Base-by-base conservation (phyloP, 1,140 invertebrate genomes). In the Saccostrea echinata region DNA sequence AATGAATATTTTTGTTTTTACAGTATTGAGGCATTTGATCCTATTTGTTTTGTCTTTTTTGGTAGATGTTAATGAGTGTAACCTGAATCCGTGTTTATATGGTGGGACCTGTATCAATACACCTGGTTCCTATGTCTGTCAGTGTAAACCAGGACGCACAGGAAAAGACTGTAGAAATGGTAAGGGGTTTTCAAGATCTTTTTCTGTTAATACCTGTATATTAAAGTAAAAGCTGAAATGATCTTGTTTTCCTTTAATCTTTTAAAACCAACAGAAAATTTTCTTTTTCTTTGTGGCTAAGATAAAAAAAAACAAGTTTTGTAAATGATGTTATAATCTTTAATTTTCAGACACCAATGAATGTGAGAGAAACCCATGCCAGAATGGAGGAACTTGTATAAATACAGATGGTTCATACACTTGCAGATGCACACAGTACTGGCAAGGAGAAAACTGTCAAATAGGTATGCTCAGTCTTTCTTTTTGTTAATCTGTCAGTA, bases 401-500 rank as follows among this genome's bases (percentile, higher is more conserved):
- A 98, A 99, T 94, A 97, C 86, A 0, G 88, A 93, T 57, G 90
- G 89, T 6, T 88, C 84, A 27, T 94, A 93, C 88, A 88, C 71
- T 11, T 95, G 94, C 88, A 80, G 80, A n/a, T 99, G 99, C 95
- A 98, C 98, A 16, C 96, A 97, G 33, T 99, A 99, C 84, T 99
- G 99, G 92, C 97, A 97, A 30, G 99, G 99, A 21, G 99, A 99
- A 95, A 96, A 98, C 43, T 99, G 99, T 93, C 97, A 99, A 51
- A 91, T 84, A 81, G 92, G 88, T 89, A 55, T 11, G 43, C 9
- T 43, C 6, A 43, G 9, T 43, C 43, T n/a, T n/a, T n/a, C n/a
- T n/a, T n/a, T n/a, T n/a, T n/a, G n/a, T n/a, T n/a, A n/a, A n/a
- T n/a, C n/a, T n/a, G n/a, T n/a, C n/a, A n/a, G n/a, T n/a, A 43